Evolutionary conservation across 2,888 invertebrate genomes (phyloP).

Genomic region (Dermolepida albohirtum): DNA sequence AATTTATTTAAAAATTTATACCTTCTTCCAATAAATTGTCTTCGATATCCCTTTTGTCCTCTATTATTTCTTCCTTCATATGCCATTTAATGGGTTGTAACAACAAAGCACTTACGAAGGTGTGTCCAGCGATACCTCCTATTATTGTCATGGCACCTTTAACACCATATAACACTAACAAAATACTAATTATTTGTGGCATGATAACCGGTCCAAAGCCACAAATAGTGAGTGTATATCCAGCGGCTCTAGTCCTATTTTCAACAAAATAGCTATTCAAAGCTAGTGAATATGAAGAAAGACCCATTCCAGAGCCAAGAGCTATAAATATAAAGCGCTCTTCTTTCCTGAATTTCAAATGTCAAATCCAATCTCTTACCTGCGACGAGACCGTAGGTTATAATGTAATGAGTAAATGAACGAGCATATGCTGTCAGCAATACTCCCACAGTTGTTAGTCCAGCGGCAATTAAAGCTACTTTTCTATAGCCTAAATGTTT

Average conservation of each 20-base stretch:
- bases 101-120: constrained; percentile 70
- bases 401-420: constrained; percentile 70
- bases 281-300: constrained; percentile 73
- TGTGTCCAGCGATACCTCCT: constrained; percentile 72
- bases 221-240: constrained; percentile 73
- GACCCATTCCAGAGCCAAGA: constrained; percentile 71
- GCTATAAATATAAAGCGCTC: constrained; percentile 65
- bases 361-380: constrained; percentile 68
- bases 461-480: constrained; percentile 70
- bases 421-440: constrained; percentile 70
- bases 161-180: constrained; percentile 70
- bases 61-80: constrained; percentile 56
- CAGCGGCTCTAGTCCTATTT: constrained; percentile 73
- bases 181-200: constrained; percentile 71
- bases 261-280: constrained; percentile 75
- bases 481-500: constrained; percentile 74
- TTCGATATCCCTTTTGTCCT: constrained; percentile 27
- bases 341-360: not conserved
- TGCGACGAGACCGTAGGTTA: constrained; percentile 76
- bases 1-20: constrained; percentile 1
- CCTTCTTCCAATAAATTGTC: constrained; percentile 26
- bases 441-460: constrained; percentile 70
- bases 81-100: constrained; percentile 79
- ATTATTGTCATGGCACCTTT: constrained; percentile 73
- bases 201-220: constrained; percentile 75